Percentiles rank a stretch among this genome's conserved stretches.
These are phyloP conservation scores for Phrynosoma blainvillii DNA, from an alignment of 2,113 vertebrate genomes.

Conservation along the genomic window DNA sequence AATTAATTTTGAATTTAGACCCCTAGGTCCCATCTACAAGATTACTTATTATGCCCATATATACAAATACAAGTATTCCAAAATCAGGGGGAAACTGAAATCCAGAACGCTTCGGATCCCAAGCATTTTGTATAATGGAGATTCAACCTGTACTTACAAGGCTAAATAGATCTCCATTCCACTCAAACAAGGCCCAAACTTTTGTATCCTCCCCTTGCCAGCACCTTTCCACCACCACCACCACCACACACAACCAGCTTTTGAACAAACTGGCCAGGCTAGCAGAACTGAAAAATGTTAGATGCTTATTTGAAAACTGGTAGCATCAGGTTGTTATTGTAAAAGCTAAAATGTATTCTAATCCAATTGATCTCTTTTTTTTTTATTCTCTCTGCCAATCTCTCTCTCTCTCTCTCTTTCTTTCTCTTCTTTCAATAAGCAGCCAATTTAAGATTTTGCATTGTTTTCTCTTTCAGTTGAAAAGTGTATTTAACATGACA, in stretches of 20 bases:
- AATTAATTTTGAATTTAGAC: no score
- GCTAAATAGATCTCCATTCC: not conserved
- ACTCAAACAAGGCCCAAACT: not conserved
- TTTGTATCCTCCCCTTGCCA: not conserved
- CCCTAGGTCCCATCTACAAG: no score
- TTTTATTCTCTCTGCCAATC: not conserved
- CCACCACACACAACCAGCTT: not conserved
- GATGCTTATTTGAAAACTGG: not conserved
- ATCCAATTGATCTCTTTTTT: not conserved
- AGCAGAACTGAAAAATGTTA: not conserved
- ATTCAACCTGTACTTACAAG: not conserved
- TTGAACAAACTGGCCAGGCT: not conserved
- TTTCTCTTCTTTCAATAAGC: not conserved
- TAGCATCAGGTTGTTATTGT: not conserved
- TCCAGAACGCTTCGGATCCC: no score
- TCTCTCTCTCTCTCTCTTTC: no score
- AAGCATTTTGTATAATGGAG: no score
- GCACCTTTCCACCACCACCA: not conserved
- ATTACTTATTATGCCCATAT: no score
- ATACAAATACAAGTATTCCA: no score
- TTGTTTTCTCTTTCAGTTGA: constrained; percentile 78
- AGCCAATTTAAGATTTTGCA: not conserved
- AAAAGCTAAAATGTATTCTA: not conserved
- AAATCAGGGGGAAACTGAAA: no score
- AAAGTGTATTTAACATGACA: constrained; percentile 94